Percentiles rank a stretch among this genome's conserved stretches.
Evolutionary conservation across 2,888 invertebrate species (phyloP).

Genomic region (Phalera bucephala): DNA sequence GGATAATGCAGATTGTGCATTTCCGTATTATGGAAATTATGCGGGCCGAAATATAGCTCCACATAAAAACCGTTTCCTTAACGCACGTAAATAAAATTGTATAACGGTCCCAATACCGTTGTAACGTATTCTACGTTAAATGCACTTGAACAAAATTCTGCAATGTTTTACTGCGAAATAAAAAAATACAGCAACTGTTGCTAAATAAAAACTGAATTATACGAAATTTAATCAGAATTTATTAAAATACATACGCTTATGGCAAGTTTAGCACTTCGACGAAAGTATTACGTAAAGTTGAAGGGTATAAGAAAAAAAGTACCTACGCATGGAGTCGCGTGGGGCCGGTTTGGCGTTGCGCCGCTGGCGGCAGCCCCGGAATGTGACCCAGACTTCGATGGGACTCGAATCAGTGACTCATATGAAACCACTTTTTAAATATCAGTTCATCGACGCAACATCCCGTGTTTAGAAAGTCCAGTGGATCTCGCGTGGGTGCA

Average conservation of each 20-base stretch:
- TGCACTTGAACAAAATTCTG: too few relatives aligned
- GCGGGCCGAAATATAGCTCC: too few relatives aligned
- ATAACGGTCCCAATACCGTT: too few relatives aligned
- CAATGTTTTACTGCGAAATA: too few relatives aligned
- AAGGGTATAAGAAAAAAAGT: slow-evolving; percentile 37
- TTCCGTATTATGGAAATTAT: too few relatives aligned
- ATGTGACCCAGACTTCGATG: slow-evolving; percentile 78
- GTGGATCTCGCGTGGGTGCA: slow-evolving; percentile 58
- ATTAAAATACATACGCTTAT: background rate
- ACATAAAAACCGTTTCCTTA: too few relatives aligned
- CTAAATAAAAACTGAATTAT: background rate
- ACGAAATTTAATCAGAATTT: background rate
- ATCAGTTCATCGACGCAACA: slow-evolving; percentile 38
- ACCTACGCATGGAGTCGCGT: slow-evolving; percentile 34
- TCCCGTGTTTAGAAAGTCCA: slow-evolving; percentile 66
- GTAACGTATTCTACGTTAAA: too few relatives aligned
- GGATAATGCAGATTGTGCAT: background rate
- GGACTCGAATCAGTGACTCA: slow-evolving; percentile 71
- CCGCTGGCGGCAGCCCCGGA: slow-evolving; percentile 53
- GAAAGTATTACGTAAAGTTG: slow-evolving; percentile 48
- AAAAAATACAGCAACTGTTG: too few relatives aligned
- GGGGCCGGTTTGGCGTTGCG: slow-evolving; percentile 56
- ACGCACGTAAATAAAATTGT: too few relatives aligned
- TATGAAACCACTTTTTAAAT: slow-evolving; percentile 45
- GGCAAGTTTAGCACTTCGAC: slow-evolving; percentile 20